Conservation (phyloP, 2,113 vertebrate genomes). For the Lontra canadensis region DNA sequence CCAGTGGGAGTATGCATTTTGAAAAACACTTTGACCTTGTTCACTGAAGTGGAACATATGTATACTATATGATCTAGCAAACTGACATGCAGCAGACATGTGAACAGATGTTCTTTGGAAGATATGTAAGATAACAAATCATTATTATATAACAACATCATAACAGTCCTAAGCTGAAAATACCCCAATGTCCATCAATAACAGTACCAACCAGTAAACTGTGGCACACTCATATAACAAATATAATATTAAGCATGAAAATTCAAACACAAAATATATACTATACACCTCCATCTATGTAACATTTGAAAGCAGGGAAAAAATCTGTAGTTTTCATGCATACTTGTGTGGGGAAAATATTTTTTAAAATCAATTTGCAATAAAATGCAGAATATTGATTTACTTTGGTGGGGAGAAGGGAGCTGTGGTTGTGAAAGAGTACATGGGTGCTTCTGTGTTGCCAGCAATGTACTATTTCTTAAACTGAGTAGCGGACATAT, state of each 20-base stretch:
- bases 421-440: neutral
- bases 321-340: neutral
- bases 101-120: neutral
- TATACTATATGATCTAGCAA: neutral
- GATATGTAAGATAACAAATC: neutral
- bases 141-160: neutral
- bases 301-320: neutral
- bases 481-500: neutral
- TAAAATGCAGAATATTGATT: neutral
- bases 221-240: neutral
- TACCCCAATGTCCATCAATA: neutral
- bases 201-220: neutral
- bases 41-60: neutral
- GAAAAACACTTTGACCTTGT: neutral
- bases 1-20: neutral
- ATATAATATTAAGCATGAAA: neutral
- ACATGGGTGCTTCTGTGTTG: neutral
- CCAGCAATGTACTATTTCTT: neutral
- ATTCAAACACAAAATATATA: neutral
- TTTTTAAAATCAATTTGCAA: neutral
- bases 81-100: neutral
- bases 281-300: neutral
- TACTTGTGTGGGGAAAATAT: neutral
- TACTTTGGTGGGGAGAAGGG: neutral
- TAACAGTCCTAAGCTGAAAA: neutral